Percentiles rank a stretch among this genome's conserved stretches.
phyloP scores from a whole-genome alignment of 2,113 vertebrate species.

The Trachemys scripta region DNA sequence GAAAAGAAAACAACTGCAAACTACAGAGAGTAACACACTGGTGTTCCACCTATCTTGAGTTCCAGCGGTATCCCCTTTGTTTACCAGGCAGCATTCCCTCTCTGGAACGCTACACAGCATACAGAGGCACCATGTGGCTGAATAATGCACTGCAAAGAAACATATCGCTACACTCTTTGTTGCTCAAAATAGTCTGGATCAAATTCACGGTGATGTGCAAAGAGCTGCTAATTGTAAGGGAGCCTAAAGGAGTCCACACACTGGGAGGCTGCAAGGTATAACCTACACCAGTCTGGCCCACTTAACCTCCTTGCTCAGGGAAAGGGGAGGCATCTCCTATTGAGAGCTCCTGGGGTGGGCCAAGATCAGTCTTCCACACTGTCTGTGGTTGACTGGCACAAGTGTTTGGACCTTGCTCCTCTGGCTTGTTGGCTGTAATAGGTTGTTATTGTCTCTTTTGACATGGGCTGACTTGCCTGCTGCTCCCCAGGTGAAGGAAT shows the following conservation, averaged over 20 bases:
- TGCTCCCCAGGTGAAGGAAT: rapidly evolving
- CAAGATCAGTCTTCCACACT: not conserved
- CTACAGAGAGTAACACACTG: rapidly evolving
- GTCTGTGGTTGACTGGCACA: not conserved
- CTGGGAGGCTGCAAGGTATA: not conserved
- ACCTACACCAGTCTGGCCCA: not conserved
- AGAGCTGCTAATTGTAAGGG: not conserved
- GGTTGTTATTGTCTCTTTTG: not conserved
- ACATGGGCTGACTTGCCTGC: rapidly evolving
- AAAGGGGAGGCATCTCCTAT: not conserved
- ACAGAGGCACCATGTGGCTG: not conserved
- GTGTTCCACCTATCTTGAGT: rapidly evolving
- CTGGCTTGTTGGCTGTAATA: rapidly evolving
- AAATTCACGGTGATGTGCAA: not conserved
- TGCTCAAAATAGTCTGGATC: not conserved
- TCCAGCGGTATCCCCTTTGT: not conserved
- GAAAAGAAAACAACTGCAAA: not conserved
- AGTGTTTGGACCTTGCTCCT: rapidly evolving
- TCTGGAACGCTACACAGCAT: rapidly evolving
- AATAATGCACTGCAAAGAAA: not conserved
- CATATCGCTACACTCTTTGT: not conserved
- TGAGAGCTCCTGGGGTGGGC: not conserved
- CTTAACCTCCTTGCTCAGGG: not conserved
- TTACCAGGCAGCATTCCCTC: not conserved
- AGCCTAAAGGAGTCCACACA: not conserved